Evolutionary conservation across 2,113 vertebrate genomes (phyloP).

Genomic region (Tretioscincus oriximinensis): DNA sequence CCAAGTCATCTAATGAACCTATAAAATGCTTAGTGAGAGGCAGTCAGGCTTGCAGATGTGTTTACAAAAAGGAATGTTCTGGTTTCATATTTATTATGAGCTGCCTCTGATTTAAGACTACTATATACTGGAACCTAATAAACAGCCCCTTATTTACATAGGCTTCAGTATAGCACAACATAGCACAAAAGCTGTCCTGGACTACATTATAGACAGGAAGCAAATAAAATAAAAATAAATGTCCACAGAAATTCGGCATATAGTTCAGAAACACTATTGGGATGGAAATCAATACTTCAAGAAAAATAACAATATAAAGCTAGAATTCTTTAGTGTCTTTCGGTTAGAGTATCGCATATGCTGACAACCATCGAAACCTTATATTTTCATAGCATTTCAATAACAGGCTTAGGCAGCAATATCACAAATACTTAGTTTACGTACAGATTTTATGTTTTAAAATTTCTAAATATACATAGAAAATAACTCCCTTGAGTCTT

Average conservation of each 20-base stretch:
- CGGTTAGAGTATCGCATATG: slow-evolving; percentile 50
- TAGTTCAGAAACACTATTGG: slow-evolving; percentile 65
- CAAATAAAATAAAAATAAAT: slow-evolving; percentile 57
- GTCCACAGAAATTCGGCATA: slow-evolving; percentile 52
- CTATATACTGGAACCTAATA: slow-evolving; percentile 69
- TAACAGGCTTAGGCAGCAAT: slow-evolving; percentile 39
- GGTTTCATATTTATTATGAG: slow-evolving; percentile 72
- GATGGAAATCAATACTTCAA: slow-evolving; percentile 66
- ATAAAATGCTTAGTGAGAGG: slow-evolving; percentile 76
- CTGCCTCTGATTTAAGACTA: slow-evolving; percentile 71
- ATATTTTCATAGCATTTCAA: slow-evolving; percentile 68
- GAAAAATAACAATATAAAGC: slow-evolving; percentile 63
- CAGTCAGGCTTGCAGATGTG: slow-evolving; percentile 71
- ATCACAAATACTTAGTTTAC: slow-evolving; percentile 14
- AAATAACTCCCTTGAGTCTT: background rate
- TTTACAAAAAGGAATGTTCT: slow-evolving; percentile 70
- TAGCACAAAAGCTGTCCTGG: slow-evolving; percentile 47
- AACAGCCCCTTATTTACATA: slow-evolving; percentile 72
- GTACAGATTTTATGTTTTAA: slow-evolving; percentile 12
- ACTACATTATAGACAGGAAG: slow-evolving; percentile 47
- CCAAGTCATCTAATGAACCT: slow-evolving; percentile 71
- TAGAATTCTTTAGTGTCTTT: slow-evolving; percentile 58
- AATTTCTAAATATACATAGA: background rate
- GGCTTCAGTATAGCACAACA: slow-evolving; percentile 44
- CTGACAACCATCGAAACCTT: slow-evolving; percentile 69